Evolutionary conservation across 1,140 invertebrate genomes (phyloP), one percentile per base, ranked within the genome.

Genomic region (Penaeus vannamei): DNA sequence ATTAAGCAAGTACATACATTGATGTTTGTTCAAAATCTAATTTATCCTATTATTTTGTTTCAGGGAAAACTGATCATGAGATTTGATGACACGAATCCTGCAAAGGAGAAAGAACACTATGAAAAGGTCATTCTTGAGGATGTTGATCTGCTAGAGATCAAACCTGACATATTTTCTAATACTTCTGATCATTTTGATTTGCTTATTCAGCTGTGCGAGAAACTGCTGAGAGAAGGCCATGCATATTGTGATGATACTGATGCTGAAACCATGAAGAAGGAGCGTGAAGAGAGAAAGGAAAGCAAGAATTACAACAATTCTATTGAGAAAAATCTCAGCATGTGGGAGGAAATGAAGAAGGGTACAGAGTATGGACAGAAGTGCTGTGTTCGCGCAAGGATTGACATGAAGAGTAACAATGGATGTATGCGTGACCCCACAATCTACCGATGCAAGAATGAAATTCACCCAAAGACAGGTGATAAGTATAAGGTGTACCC

Each of bases 1-100:
- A n/a, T n/a, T n/a, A n/a, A n/a, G n/a, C n/a, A n/a, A n/a, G 10
- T 10, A 46, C 42, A 46, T 46, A 10, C 42, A 80, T 36, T 36
- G n/a, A 36, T 32, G 22, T 36, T n/a, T n/a, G n/a, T n/a, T n/a
- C n/a, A n/a, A n/a, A n/a, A n/a, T n/a, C n/a, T n/a, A n/a, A n/a
- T n/a, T n/a, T n/a, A n/a, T n/a, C n/a, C n/a, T 85, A 42, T 42
- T 42, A 36, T 82, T 46, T 20, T 22, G 53, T 91, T 86, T 60
- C 77, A 92, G 90, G 99, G 99, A 0, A 97, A 97, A 93, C 94
- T 99, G 0, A 97, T 99, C 83, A 98, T 99, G 98, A 95, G 99
- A 91, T 99, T 99, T 94, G 99, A 99, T 94, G 99, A 99, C 92
- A 99, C 99, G 14, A 99, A 99, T 94, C 99, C 99, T 61, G 98